A percentile compares a stretch with the other conserved stretches of the same genome.
Conservation (phyloP, 2,888 invertebrate species). For the Pollenia amentaria region DNA sequence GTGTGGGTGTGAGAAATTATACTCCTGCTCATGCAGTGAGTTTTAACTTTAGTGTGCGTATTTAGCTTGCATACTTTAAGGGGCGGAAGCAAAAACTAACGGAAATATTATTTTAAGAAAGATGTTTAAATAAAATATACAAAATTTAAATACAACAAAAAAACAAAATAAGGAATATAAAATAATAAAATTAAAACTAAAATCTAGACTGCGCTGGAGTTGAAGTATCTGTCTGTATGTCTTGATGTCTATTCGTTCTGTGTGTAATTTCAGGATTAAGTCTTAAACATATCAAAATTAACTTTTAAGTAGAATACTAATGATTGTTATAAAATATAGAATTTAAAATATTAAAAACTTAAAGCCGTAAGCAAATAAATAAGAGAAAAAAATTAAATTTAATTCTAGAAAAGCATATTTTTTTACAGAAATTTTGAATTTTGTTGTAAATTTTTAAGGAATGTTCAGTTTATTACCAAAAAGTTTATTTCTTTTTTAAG, state of each 20-base stretch:
- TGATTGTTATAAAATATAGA: constrained; percentile 58
- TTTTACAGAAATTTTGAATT: neutral
- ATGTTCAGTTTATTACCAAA: too few species aligned
- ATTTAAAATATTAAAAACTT: constrained; percentile 47
- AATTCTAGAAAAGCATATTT: constrained; percentile 2
- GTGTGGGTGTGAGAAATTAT: neutral
- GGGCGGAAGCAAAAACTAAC: constrained; percentile 13
- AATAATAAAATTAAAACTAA: constrained; percentile 25
- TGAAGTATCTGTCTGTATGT: constrained; percentile 23
- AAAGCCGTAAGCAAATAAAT: constrained; percentile 23
- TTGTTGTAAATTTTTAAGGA: neutral
- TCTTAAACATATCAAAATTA: constrained; percentile 67
- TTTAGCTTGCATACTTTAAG: constrained; percentile 37
- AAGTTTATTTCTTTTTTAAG: too few species aligned
- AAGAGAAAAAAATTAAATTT: constrained; percentile 9
- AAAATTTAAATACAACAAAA: constrained; percentile 15
- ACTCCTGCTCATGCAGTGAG: neutral
- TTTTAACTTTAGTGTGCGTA: constrained; percentile 34
- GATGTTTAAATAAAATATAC: constrained; percentile 45
- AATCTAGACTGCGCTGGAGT: constrained; percentile 35
- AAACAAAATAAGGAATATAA: neutral
- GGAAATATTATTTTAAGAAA: constrained; percentile 64
- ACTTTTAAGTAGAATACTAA: constrained; percentile 66
- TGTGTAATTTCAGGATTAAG: constrained; percentile 51
- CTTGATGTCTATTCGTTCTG: neutral